These are phyloP conservation scores for Palythoa grandis DNA, from an alignment of 92 coral and sea anemone species.

Conservation along the genomic window DNA sequence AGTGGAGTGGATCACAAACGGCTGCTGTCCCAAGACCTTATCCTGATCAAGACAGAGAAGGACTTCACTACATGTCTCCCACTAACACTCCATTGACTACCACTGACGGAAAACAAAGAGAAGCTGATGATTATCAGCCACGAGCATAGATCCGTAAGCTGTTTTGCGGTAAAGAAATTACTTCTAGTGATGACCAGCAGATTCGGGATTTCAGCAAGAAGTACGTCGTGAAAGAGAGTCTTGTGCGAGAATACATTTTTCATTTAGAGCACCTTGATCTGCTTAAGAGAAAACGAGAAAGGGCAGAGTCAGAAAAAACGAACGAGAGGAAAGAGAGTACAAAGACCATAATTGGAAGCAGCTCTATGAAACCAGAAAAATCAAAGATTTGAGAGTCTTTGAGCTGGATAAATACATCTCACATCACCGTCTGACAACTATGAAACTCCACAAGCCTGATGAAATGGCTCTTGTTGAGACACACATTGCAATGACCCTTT, in stretches of 20 bases:
- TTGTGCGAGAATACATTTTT: conserved; percentile 50
- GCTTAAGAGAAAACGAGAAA: conserved; percentile 50
- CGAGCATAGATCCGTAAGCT: conserved; percentile 47
- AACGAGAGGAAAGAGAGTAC: conserved; percentile 50
- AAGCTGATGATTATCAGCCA: conserved; percentile 65
- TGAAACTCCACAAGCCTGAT: conserved; percentile 55
- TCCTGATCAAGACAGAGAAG: conserved; percentile 51
- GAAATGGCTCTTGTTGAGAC: conserved; percentile 63
- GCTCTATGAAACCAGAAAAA: conserved; percentile 48
- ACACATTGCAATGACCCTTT: conserved; percentile 63
- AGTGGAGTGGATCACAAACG: conserved; percentile 61
- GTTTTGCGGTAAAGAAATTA: conserved; percentile 23
- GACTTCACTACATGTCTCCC: conserved; percentile 56
- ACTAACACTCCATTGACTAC: conserved; percentile 49
- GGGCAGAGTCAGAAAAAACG: conserved; percentile 39
- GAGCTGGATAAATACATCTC: conserved; percentile 55
- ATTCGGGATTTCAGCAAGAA: conserved; percentile 52
- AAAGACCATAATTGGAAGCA: conserved; percentile 55
- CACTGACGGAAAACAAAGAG: conserved; percentile 35
- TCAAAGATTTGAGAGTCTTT: conserved; percentile 55
- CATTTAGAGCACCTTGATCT: conserved; percentile 56
- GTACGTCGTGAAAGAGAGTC: conserved; percentile 45
- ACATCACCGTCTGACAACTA: conserved; percentile 53
- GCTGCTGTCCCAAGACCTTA: conserved; percentile 57
- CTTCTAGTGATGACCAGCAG: conserved; percentile 47